Evolutionary conservation across 2,113 vertebrate species (phyloP).

Genomic region (human): GRCh38 chr2:143692501-143693000

Average conservation of each 20-base stretch:
- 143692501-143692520: constrained; percentile 73
- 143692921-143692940: not conserved
- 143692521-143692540: constrained; percentile 81
- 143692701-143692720: constrained; percentile 43
- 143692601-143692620: constrained; percentile 53
- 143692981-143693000: constrained; percentile 75
- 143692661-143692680: constrained; percentile 77
- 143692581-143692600: not conserved
- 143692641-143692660: constrained; percentile 54
- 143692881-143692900: constrained; percentile 65
- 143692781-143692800: constrained; percentile 54
- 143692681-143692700: constrained; percentile 56
- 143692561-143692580: constrained; percentile 62
- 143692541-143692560: constrained; percentile 77
- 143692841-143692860: constrained; percentile 84
- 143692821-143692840: constrained; percentile 78
- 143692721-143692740: constrained; percentile 59
- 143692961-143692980: constrained; percentile 84
- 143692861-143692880: constrained; percentile 67
- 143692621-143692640: not conserved
- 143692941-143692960: constrained; percentile 83
- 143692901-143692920: constrained; percentile 79
- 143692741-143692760: constrained; percentile 46
- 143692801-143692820: constrained; percentile 59
- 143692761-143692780: not conserved